A percentile compares a stretch with the other conserved stretches of the same genome.
Conservation (phyloP, 2,113 vertebrate species). For the Halcyon senegalensis region DNA sequence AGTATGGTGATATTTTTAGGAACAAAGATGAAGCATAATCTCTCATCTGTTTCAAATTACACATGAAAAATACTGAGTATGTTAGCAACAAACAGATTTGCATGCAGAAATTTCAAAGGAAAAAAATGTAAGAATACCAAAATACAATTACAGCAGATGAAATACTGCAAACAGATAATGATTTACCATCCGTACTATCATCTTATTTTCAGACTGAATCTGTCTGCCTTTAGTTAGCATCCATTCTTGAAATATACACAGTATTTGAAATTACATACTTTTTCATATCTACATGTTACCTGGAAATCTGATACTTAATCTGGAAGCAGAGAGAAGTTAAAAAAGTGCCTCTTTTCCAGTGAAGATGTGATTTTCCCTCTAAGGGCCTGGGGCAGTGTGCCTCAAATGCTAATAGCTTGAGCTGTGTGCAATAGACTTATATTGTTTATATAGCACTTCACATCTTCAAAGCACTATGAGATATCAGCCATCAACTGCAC, state of each 20-base stretch:
- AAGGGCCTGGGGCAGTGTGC: neutral
- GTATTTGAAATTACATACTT: neutral
- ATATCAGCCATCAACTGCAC: conserved; percentile 37
- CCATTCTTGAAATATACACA: neutral
- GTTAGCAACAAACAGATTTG: neutral
- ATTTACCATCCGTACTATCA: neutral
- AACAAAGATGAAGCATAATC: neutral
- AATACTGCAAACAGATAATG: neutral
- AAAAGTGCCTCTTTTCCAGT: neutral
- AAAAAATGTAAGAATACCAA: neutral
- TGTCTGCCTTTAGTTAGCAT: neutral
- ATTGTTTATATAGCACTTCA: conserved; percentile 57
- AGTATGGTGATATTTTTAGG: neutral
- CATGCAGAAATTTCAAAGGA: neutral
- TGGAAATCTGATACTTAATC: neutral
- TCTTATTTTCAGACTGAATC: neutral
- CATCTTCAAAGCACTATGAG: conserved; percentile 59
- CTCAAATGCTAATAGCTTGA: conserved; percentile 1
- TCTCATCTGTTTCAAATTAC: conserved; percentile 1
- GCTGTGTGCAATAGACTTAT: conserved; percentile 21
- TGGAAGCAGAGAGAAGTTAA: neutral
- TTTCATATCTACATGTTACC: neutral
- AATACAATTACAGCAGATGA: neutral
- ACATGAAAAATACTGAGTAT: neutral
- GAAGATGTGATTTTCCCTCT: neutral